Percentiles rank a stretch among this genome's conserved stretches.
phyloP scores from a whole-genome alignment of 2,113 vertebrate species.

The Peromyscus californicus region DNA sequence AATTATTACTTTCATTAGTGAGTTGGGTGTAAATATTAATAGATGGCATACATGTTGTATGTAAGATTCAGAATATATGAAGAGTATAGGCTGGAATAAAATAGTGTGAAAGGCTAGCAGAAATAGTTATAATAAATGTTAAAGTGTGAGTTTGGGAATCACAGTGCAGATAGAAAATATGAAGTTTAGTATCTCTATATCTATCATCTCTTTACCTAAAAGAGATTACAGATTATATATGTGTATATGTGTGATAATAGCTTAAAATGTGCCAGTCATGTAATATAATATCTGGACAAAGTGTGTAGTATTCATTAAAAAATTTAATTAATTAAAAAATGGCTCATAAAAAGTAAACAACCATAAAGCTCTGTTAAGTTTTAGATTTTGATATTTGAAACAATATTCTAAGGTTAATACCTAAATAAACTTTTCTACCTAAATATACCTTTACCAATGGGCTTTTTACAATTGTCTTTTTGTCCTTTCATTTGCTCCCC shows the following conservation, averaged over 20 bases:
- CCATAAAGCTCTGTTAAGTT: not conserved
- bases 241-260: not conserved
- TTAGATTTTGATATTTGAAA: constrained; percentile 14
- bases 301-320: not conserved
- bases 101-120: not conserved
- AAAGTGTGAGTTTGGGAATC: not conserved
- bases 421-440: not conserved
- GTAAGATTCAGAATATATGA: not conserved
- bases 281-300: not conserved
- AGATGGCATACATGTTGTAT: not conserved
- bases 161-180: constrained; percentile 6
- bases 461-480: not conserved
- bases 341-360: not conserved
- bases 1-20: not conserved
- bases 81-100: not conserved
- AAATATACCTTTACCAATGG: not conserved
- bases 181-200: not conserved
- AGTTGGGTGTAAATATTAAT: not conserved
- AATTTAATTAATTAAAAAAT: not conserved
- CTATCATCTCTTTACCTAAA: not conserved
- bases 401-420: not conserved
- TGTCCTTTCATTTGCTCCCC: not conserved
- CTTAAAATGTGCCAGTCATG: not conserved
- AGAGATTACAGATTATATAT: not conserved
- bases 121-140: constrained; percentile 2